Evolutionary conservation across 2,888 invertebrate species (phyloP), one percentile per base, ranked within the genome.

Genomic region (Scaptomyza cyrtandrae): DNA sequence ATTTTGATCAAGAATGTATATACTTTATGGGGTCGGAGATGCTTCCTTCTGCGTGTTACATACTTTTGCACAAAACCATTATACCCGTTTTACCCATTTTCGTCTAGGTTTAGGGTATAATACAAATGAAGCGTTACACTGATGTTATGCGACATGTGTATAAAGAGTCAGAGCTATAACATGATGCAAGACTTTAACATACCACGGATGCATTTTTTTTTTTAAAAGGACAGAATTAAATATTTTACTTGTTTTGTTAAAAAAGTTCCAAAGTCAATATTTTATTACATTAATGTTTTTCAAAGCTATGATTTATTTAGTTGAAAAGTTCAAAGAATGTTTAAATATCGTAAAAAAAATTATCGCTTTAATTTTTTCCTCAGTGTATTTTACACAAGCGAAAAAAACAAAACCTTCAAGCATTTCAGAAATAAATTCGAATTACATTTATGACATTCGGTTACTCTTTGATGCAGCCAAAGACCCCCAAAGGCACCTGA

Each of bases 401-500:
- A 49, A 49, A 45, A 41, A 43, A 45, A 14, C 7, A 2, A 16
- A 10, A 16, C 1, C 10, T 48, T 45, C 37, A 29, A 33, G 59
- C 63, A 43, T 19, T 57, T 39, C 69, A 54, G 62, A 60, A 65
- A 71, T 60, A 71, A 79, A 81, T 80, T 88, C 83, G 77, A 89
- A 88, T 81, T 87, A 78, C 74, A 76, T 68, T 78, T 82, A 76
- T 73, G 74, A 59, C 66, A 68, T 69, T 75, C 65, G 53, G 53
- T 31, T 58, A 57, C 61, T 43, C n/a, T 50, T 50, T 35, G 50
- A 50, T 11, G 49, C 49, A 33, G 14, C 55, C 45, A 70, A 50
- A 75, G 87, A 87, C 81, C 89, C 88, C 88, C 88, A 88, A 41
- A 41, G 50, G 89, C 89, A 89, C 88, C 88, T 89, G 88, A 78